Percentiles rank a stretch among this genome's conserved stretches.
Evolutionary conservation across 2,113 vertebrate species (phyloP).

Genomic region (Pongo pygmaeus): DNA sequence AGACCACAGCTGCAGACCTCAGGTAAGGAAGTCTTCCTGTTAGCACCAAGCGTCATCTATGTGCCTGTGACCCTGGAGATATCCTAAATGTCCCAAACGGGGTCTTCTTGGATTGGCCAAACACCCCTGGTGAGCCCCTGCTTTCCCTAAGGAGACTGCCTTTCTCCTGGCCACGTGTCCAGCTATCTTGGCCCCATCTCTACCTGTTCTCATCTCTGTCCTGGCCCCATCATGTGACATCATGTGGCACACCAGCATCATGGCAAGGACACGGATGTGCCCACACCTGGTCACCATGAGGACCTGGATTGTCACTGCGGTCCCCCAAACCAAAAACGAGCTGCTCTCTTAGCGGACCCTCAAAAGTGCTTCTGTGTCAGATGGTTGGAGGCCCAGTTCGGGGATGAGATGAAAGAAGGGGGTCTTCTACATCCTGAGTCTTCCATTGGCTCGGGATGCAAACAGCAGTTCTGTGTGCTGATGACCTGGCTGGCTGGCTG

Average conservation of each 20-base stretch:
- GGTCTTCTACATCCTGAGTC: too few species aligned
- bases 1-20: conserved; percentile 93
- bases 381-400: neutral
- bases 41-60: accelerated
- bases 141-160: neutral
- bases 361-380: neutral
- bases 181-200: too few species aligned
- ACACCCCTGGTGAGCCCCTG: neutral
- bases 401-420: neutral
- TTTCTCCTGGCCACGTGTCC: neutral
- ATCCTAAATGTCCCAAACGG: neutral
- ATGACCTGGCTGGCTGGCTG: neutral
- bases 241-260: neutral
- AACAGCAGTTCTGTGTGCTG: neutral
- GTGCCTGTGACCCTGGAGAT: neutral
- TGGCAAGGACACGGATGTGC: accelerated
- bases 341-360: neutral
- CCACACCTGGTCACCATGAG: neutral
- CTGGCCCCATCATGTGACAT: accelerated
- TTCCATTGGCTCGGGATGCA: neutral
- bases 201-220: neutral
- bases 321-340: neutral
- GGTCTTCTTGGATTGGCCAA: neutral
- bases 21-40: conserved; percentile 89
- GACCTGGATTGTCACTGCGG: neutral